phyloP scores from a whole-genome alignment of 2,888 invertebrate genomes.

The Kryphioiulus occultus region DNA sequence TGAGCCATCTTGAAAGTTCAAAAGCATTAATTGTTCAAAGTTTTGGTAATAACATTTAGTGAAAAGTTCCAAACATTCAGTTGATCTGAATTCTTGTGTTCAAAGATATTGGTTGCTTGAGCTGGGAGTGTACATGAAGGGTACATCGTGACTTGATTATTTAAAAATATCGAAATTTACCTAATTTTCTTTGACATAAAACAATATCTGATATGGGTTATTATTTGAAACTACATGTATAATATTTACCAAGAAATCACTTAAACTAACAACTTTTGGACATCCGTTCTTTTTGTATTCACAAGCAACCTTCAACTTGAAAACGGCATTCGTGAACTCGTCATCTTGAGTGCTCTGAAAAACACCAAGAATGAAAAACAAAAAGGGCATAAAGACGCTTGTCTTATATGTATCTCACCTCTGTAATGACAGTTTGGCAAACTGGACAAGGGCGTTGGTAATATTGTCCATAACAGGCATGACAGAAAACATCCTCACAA shows the following conservation, averaged over 20 bases:
- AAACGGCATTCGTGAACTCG: not conserved
- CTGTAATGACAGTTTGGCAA: not conserved
- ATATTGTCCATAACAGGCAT: not conserved
- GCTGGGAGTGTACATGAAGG: too few relatives aligned
- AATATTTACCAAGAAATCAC: not conserved
- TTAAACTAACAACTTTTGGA: not conserved
- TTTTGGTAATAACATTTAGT: too few relatives aligned
- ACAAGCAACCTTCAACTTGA: not conserved
- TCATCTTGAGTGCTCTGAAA: not conserved
- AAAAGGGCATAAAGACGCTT: too few relatives aligned
- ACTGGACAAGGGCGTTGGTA: not conserved
- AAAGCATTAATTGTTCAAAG: too few relatives aligned
- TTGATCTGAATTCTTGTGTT: too few relatives aligned
- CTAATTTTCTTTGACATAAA: too few relatives aligned
- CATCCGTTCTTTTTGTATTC: not conserved
- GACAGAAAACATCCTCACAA: not conserved
- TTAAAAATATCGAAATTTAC: too few relatives aligned
- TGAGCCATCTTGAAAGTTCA: too few relatives aligned
- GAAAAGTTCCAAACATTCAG: too few relatives aligned
- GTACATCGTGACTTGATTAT: too few relatives aligned
- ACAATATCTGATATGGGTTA: too few relatives aligned
- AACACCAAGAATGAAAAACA: not conserved
- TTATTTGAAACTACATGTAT: not conserved
- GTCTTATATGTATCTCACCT: not conserved
- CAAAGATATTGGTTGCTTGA: too few relatives aligned